A percentile compares a stretch with the other conserved stretches of the same genome.
phyloP scores from a whole-genome alignment of 2,888 invertebrate genomes.

The Netelia inedita region DNA sequence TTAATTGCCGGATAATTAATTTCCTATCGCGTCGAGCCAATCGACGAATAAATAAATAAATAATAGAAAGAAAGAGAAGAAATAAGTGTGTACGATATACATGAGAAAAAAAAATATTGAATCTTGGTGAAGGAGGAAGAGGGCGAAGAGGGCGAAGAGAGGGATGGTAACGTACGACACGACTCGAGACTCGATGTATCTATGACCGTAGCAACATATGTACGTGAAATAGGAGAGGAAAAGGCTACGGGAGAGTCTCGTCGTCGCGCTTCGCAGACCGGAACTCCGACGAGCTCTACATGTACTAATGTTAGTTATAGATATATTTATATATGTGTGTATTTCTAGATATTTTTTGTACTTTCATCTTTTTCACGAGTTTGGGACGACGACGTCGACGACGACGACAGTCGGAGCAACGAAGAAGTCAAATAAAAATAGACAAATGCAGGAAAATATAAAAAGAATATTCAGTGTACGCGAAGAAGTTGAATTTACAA shows the following conservation, averaged over 20 bases:
- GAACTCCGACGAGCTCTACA: slow-evolving; percentile 68
- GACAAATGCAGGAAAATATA: slow-evolving; percentile 50
- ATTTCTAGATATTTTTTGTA: slow-evolving; percentile 49
- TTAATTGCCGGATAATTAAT: slow-evolving; percentile 65
- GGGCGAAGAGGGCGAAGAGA: too few species aligned
- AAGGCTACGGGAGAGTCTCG: slow-evolving; percentile 52
- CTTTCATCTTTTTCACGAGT: slow-evolving; percentile 35
- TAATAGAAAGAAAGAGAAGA: not conserved
- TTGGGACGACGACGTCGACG: slow-evolving; percentile 40
- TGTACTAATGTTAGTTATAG: not conserved
- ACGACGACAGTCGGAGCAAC: not conserved
- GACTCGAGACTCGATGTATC: slow-evolving; percentile 1
- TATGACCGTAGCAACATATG: too few species aligned
- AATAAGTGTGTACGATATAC: slow-evolving; percentile 14
- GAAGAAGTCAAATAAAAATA: slow-evolving; percentile 67
- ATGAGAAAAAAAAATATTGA: slow-evolving; percentile 8
- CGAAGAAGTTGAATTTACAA: not conserved
- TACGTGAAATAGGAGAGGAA: slow-evolving; percentile 4
- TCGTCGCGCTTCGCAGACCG: slow-evolving; percentile 76
- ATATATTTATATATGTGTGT: slow-evolving; percentile 13
- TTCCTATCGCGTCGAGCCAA: slow-evolving; percentile 37
- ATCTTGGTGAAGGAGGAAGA: not conserved
- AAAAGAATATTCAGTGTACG: slow-evolving; percentile 36
- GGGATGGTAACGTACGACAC: too few species aligned
- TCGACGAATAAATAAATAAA: slow-evolving; percentile 47